Conservation (phyloP, 1,140 invertebrate genomes). For the Ceratina calcarata region DNA sequence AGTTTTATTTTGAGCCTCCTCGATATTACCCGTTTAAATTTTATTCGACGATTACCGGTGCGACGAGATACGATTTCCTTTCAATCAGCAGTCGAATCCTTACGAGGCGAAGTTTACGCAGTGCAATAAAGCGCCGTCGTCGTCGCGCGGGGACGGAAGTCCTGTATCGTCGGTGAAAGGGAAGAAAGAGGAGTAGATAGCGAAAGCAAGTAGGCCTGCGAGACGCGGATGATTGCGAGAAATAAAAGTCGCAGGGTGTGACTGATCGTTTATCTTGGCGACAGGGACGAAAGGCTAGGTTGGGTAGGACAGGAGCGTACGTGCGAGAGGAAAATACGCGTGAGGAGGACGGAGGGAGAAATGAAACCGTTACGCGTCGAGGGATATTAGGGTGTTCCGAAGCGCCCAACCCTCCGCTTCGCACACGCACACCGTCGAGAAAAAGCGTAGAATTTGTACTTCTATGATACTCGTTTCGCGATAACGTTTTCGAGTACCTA, state of each 20-base stretch:
- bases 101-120: constrained; percentile 64
- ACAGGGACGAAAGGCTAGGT: constrained; percentile 43
- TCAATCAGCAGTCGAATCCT: constrained; percentile 67
- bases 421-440: constrained; percentile 7
- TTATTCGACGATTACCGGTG: constrained; percentile 55
- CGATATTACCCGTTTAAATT: constrained; percentile 29
- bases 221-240: constrained; percentile 71
- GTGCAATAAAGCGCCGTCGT: constrained; percentile 62
- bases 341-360: constrained; percentile 48
- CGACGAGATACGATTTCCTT: constrained; percentile 65
- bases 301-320: constrained; percentile 32
- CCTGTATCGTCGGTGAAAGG: constrained; percentile 29
- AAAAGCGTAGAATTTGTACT: constrained; percentile 60
- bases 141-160: constrained; percentile 9
- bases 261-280: constrained; percentile 73
- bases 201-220: constrained; percentile 52
- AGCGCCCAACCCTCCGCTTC: constrained; percentile 32
- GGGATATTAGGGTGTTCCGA: constrained; percentile 64
- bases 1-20: not conserved
- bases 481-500: constrained; percentile 59
- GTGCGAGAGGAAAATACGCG: constrained; percentile 34
- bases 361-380: constrained; percentile 65
- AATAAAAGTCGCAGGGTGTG: constrained; percentile 76
- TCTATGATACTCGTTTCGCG: constrained; percentile 62
- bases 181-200: constrained; percentile 28